Evolutionary conservation across 2,888 invertebrate genomes (phyloP).

Genomic region (Acrobasis suavella): DNA sequence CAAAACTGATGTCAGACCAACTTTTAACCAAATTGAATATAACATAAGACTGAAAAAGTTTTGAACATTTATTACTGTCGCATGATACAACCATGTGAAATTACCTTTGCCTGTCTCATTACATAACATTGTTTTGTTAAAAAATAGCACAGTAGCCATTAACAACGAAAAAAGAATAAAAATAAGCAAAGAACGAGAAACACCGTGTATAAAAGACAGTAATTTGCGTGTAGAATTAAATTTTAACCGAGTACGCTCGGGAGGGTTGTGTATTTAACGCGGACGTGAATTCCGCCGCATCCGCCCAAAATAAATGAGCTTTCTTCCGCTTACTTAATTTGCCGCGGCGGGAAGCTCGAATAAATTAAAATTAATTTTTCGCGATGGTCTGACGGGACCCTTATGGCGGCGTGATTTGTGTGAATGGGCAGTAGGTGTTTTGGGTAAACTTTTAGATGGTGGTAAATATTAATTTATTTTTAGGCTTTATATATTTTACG

Average conservation of each 20-base stretch:
- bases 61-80: too few species aligned
- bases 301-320: slow-evolving; percentile 81
- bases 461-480: background rate
- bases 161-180: slow-evolving; percentile 13
- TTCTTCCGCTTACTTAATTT: slow-evolving; percentile 64
- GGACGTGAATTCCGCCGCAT: slow-evolving; percentile 79
- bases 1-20: too few species aligned
- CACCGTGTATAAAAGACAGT: slow-evolving; percentile 61
- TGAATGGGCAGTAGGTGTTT: background rate
- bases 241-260: slow-evolving; percentile 76
- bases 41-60: too few species aligned
- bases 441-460: background rate
- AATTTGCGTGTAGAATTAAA: slow-evolving; percentile 74
- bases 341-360: slow-evolving; percentile 14
- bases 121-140: slow-evolving; percentile 14
- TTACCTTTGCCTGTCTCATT: slow-evolving; percentile 18
- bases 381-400: slow-evolving; percentile 52
- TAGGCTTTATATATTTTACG: too few species aligned
- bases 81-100: slow-evolving; percentile 3
- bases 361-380: slow-evolving; percentile 76
- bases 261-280: slow-evolving; percentile 78
- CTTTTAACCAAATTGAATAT: too few species aligned
- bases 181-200: slow-evolving; percentile 19
- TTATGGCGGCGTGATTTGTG: slow-evolving; percentile 13
- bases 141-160: slow-evolving; percentile 6